Evolutionary conservation across 2,888 invertebrate species (phyloP).

Genomic region (Catotricha subobsoleta): DNA sequence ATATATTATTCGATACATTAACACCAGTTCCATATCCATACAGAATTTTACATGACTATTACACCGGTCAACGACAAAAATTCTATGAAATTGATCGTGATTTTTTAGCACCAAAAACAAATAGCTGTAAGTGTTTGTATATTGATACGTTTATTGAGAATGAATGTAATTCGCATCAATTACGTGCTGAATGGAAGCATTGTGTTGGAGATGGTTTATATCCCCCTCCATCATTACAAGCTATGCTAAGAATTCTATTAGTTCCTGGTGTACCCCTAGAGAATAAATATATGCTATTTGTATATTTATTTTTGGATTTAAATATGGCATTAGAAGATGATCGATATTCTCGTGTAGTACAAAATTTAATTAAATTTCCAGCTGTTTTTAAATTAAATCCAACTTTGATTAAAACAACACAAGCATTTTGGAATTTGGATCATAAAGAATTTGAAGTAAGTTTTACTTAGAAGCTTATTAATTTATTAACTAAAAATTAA

Average conservation of each 20-base stretch:
- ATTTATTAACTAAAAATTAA: too few species aligned
- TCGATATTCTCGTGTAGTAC: constrained; percentile 42
- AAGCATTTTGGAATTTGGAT: constrained; percentile 80
- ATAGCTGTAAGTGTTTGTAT: constrained; percentile 19
- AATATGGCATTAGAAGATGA: constrained; percentile 48
- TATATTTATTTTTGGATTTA: constrained; percentile 69
- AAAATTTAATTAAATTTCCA: constrained; percentile 60
- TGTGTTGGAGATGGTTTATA: constrained; percentile 50
- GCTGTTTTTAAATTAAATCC: constrained; percentile 59
- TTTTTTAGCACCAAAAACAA: constrained; percentile 15
- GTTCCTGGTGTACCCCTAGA: constrained; percentile 44
- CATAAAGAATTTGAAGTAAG: constrained; percentile 64
- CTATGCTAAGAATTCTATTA: constrained; percentile 56
- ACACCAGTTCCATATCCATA: constrained; percentile 18
- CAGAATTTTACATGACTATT: constrained; percentile 17
- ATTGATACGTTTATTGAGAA: constrained; percentile 22
- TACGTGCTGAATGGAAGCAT: constrained; percentile 44
- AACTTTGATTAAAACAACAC: constrained; percentile 57
- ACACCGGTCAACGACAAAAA: constrained; percentile 16
- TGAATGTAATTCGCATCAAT: constrained; percentile 34
- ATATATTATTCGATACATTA: constrained; percentile 1
- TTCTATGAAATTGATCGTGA: constrained; percentile 15
- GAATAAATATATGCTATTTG: constrained; percentile 59
- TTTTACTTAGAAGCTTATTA: too few species aligned
- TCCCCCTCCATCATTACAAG: constrained; percentile 69